Evolutionary conservation across 2,113 vertebrate genomes (phyloP).

Genomic region (Bubo scandiacus): DNA sequence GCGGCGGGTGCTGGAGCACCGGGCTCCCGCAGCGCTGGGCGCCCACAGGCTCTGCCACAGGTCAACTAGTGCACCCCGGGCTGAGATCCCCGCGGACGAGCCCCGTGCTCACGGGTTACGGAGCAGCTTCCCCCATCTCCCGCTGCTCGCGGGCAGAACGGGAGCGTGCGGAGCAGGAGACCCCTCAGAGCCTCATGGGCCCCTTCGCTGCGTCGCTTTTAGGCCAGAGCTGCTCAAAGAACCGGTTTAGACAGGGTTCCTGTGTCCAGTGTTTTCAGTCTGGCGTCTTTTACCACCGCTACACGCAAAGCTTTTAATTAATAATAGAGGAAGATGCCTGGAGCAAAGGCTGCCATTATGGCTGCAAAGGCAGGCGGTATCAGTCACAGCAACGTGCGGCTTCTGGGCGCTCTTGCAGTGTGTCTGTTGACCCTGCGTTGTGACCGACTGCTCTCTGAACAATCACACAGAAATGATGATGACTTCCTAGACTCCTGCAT

Average conservation of each 20-base stretch:
- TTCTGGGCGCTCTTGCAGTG: background rate
- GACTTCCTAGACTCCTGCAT: background rate
- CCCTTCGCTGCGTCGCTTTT: rapidly evolving
- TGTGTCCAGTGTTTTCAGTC: rapidly evolving
- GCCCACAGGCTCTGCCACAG: background rate
- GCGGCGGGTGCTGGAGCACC: rapidly evolving
- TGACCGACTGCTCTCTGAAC: background rate
- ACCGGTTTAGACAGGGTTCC: background rate
- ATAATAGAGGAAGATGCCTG: background rate
- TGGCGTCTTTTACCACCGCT: background rate
- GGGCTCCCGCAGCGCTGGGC: background rate
- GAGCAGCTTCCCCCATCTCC: background rate
- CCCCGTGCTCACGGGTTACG: rapidly evolving
- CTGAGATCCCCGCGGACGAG: background rate
- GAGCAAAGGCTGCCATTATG: background rate
- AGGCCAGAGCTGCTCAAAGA: background rate
- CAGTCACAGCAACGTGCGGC: background rate
- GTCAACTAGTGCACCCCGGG: too few species aligned
- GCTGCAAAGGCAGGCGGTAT: rapidly evolving
- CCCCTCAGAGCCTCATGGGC: background rate
- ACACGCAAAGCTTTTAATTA: background rate
- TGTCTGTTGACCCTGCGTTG: rapidly evolving
- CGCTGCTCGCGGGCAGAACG: background rate
- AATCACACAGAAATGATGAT: background rate
- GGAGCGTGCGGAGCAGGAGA: background rate